Evolutionary conservation across 2,797 vertebrate species (phyloP).

Genomic region (Luscinia megarhynchos): DNA sequence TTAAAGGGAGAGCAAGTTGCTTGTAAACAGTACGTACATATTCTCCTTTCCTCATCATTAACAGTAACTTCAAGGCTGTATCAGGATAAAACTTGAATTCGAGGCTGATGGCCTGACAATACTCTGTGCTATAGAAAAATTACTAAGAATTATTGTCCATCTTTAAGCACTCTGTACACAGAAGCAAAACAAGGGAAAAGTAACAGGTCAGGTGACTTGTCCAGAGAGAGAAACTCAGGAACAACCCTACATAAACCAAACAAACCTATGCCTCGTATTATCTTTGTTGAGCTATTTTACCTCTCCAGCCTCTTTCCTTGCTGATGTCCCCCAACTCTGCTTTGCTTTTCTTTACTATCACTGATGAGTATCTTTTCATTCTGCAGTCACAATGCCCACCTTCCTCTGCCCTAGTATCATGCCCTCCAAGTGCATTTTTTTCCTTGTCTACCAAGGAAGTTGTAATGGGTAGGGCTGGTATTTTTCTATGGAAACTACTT

Average conservation of each 20-base stretch:
- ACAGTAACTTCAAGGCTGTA: neutral
- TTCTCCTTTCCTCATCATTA: neutral
- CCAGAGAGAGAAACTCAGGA: neutral
- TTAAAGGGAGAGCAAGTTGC: neutral
- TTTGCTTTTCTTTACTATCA: neutral
- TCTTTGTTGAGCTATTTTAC: neutral
- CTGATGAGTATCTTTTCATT: neutral
- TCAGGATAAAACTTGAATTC: neutral
- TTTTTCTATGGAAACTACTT: neutral
- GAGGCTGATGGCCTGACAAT: neutral
- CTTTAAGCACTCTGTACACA: neutral
- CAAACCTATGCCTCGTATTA: neutral
- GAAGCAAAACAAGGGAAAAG: neutral
- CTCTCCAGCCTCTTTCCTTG: neutral
- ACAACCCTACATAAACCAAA: neutral
- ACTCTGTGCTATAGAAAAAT: neutral
- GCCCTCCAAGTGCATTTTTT: neutral
- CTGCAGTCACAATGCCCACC: neutral
- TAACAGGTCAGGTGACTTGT: neutral
- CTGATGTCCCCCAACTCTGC: accelerated
- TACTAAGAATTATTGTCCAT: neutral
- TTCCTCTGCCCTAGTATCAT: neutral
- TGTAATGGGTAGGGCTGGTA: neutral
- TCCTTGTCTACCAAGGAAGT: neutral
- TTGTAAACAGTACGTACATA: accelerated